Evolutionary conservation across 2,797 vertebrate species (phyloP), one percentile per base, ranked within the genome.

Genomic region (Sphaeramia orbicularis): DNA sequence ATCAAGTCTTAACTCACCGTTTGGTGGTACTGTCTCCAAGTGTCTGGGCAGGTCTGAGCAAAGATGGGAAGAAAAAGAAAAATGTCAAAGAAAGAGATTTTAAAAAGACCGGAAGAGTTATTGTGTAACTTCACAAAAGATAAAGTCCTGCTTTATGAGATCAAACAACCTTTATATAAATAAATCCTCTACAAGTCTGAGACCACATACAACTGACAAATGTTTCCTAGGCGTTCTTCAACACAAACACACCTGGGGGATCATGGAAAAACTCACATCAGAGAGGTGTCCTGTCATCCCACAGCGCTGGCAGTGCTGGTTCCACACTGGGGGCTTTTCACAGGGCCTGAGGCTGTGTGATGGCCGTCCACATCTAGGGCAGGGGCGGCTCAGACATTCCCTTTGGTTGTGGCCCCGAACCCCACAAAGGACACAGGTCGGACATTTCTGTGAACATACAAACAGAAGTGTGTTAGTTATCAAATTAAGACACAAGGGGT

Each of bases 11-110:
- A 40, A 78, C 91, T 91, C 55, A 93, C 91, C 12, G 88, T 93
- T 41, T 73, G 15, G 65, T 93, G 91, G 56, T 85, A 91, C 14
- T 92, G 92, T 79, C 92, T 89, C 92, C 91, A 92, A 35, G 53
- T 87, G 64, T 92, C 91, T 2, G 91, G 90, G 54, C 92, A 92
- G 21, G 45, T 43, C 90, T 93, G 71, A 57, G 59, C 63, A 76
- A 80, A 71, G 10, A 58, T 2, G 70, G 12, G 14, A 60, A 71
- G 69, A 36, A 64, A 30, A 57, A 0, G 9, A 57, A 1, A 40
- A 65, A 24, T 24, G 21, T 24, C 21, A 52, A 57, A 43, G 1
- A 66, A 50, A 4, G 74, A n/a, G 37, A 42, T 32, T 32, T 32
- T 32, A 76, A 5, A 36, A n/a, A 10, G 4, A 16, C 14, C 9